These are phyloP conservation scores for Pipistrellus kuhlii DNA, from an alignment of 2,797 vertebrate genomes.

Conservation along the genomic window DNA sequence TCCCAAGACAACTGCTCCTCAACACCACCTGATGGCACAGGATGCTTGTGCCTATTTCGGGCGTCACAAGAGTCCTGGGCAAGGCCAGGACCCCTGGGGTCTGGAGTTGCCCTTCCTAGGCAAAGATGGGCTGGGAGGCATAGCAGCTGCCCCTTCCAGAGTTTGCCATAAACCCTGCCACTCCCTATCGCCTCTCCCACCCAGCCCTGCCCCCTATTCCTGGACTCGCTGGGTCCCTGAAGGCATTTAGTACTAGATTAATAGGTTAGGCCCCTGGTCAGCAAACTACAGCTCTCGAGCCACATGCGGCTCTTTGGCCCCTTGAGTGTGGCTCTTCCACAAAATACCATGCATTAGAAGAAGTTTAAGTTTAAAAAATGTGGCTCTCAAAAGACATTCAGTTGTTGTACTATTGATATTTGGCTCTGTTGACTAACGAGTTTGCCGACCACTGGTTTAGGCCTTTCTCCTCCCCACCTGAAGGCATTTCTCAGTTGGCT, in stretches of 20 bases:
- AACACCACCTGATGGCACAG: fast-evolving
- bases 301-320: too few relatives aligned
- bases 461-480: neutral
- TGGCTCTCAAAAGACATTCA: too few relatives aligned
- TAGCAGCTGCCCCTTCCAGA: neutral
- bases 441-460: neutral
- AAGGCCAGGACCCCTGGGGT: neutral
- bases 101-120: neutral
- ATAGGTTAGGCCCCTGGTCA: neutral
- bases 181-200: neutral
- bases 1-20: neutral
- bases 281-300: too few relatives aligned
- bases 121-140: neutral
- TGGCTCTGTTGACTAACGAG: too few relatives aligned
- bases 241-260: neutral
- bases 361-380: too few relatives aligned
- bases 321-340: too few relatives aligned
- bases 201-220: neutral
- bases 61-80: neutral
- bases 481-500: neutral
- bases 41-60: fast-evolving
- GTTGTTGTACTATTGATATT: too few relatives aligned
- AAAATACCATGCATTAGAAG: too few relatives aligned
- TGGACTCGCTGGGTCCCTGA: neutral
- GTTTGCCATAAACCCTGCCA: neutral